Percentiles rank a stretch among this genome's conserved stretches.
Evolutionary conservation across 2,888 invertebrate species (phyloP).

Genomic region (Conus canariensis): DNA sequence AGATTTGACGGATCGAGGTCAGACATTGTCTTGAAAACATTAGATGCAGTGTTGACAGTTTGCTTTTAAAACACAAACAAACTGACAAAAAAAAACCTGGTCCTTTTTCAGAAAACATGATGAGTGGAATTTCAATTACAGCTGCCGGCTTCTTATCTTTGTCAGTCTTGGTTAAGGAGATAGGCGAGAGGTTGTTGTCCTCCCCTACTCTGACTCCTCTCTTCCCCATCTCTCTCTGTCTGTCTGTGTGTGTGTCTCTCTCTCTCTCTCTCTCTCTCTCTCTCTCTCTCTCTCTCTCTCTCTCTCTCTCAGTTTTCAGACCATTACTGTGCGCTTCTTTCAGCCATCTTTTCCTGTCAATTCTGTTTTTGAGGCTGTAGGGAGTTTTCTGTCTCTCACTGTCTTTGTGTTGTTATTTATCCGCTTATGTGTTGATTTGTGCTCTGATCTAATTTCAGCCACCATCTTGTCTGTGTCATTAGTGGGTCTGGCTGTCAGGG

Average conservation of each 20-base stretch:
- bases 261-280: background rate
- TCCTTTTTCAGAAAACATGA: background rate
- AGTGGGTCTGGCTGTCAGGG: too few species aligned
- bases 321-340: too few species aligned
- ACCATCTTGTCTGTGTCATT: too few species aligned
- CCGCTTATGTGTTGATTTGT: too few species aligned
- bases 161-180: background rate
- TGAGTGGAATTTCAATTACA: slow-evolving; percentile 23
- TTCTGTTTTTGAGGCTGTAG: background rate
- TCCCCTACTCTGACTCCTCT: background rate
- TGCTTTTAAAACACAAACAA: background rate
- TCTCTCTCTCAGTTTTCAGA: background rate
- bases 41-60: slow-evolving; percentile 10
- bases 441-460: too few species aligned
- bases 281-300: background rate
- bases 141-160: background rate
- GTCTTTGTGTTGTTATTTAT: too few species aligned
- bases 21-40: background rate
- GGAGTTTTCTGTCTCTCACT: too few species aligned
- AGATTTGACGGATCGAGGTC: slow-evolving; percentile 7
- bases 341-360: background rate
- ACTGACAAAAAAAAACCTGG: background rate
- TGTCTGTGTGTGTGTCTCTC: background rate
- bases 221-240: background rate
- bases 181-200: background rate